phyloP scores from a whole-genome alignment of 2,113 vertebrate species.

The Meleagris gallopavo region DNA sequence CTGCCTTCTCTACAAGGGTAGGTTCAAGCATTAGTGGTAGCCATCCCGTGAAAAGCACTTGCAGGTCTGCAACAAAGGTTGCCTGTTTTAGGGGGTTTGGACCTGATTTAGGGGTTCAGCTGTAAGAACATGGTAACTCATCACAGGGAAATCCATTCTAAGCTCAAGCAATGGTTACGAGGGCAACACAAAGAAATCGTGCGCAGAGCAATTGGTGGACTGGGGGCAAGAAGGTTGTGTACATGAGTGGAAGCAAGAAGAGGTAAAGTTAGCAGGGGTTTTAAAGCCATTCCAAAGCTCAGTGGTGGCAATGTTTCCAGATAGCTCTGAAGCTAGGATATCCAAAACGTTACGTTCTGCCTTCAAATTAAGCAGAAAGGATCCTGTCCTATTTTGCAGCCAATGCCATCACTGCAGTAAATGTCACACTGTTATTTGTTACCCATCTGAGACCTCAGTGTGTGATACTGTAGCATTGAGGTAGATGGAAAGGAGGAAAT shows the following conservation, averaged over 20 bases:
- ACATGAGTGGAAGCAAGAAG: not conserved
- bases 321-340: not conserved
- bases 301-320: conserved; percentile 17
- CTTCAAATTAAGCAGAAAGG: conserved; percentile 6
- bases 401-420: not conserved
- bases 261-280: not conserved
- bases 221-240: not conserved
- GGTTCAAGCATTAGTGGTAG: not conserved
- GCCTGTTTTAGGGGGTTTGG: not conserved
- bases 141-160: not conserved
- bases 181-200: not conserved
- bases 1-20: not conserved
- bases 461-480: not conserved
- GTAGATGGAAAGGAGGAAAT: not conserved
- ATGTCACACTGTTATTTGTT: not conserved
- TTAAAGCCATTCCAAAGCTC: conserved; percentile 27
- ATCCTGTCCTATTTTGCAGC: not conserved
- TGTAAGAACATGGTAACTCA: not conserved
- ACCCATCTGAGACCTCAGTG: not conserved
- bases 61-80: not conserved
- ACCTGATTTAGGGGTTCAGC: not conserved
- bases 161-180: not conserved
- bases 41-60: not conserved
- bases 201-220: not conserved
- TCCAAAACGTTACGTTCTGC: not conserved